Evolutionary conservation across 2,888 invertebrate species (phyloP).

Genomic region (Neuroscelio doddi): DNA sequence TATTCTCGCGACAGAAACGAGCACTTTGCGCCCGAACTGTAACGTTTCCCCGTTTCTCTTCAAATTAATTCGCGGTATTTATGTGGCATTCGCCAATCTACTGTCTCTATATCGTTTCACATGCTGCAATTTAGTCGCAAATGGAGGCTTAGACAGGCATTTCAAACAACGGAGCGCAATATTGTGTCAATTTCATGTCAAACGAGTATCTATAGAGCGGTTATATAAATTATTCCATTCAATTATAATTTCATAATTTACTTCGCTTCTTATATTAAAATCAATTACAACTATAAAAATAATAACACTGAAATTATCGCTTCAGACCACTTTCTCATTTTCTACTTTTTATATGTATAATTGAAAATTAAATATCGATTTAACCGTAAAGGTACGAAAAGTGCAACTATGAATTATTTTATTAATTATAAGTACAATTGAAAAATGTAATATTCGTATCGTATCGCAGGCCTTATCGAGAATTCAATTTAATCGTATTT

Average conservation of each 20-base stretch:
- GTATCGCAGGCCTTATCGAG: slow-evolving; percentile 14
- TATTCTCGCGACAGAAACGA: neutral
- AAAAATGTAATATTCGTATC: slow-evolving; percentile 3
- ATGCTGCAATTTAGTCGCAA: neutral
- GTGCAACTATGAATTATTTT: neutral
- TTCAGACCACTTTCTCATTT: no score
- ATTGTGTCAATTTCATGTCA: neutral
- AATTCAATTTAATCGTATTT: slow-evolving; percentile 44
- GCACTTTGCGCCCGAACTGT: neutral
- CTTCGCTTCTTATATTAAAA: no score
- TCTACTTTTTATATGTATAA: no score
- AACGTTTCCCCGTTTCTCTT: neutral
- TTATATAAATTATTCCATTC: no score
- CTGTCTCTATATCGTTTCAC: neutral
- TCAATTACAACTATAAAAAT: neutral
- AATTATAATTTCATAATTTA: no score
- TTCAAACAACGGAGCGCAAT: neutral
- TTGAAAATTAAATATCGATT: no score
- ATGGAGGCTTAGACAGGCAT: neutral
- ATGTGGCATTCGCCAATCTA: no score
- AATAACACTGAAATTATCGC: no score
- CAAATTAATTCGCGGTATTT: neutral
- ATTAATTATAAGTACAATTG: neutral
- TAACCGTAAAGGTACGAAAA: no score
- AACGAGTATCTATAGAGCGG: no score